Conservation (phyloP, 2,113 vertebrate genomes). For the Bufo bufo region DNA sequence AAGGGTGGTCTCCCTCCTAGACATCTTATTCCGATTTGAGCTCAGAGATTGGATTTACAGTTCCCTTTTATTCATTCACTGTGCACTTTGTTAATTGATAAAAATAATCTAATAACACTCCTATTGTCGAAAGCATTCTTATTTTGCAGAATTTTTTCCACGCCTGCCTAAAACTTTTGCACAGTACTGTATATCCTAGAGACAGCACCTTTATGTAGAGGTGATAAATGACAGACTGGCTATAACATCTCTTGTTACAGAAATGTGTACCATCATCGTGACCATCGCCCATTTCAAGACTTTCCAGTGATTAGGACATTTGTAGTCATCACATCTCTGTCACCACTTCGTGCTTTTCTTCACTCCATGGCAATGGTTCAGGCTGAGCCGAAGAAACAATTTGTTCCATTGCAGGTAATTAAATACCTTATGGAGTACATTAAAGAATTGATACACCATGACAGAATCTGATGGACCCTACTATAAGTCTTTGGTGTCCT, state of each 20-base stretch:
- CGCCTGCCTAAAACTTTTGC: too few relatives aligned
- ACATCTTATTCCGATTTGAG: too few relatives aligned
- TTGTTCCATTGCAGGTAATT: constrained; percentile 79
- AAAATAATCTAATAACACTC: too few relatives aligned
- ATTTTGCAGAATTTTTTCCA: too few relatives aligned
- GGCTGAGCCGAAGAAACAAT: constrained; percentile 72
- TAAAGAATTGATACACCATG: not conserved
- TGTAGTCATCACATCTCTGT: constrained; percentile 87
- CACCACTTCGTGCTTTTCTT: constrained; percentile 86
- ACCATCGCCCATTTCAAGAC: constrained; percentile 62
- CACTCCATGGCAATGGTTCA: constrained; percentile 80
- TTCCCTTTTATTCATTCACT: too few relatives aligned
- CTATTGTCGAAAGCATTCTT: too few relatives aligned
- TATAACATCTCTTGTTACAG: constrained; percentile 3
- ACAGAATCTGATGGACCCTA: too few relatives aligned
- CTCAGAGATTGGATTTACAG: too few relatives aligned
- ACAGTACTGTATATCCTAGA: too few relatives aligned
- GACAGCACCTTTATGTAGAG: not conserved
- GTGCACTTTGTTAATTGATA: too few relatives aligned
- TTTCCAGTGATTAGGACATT: constrained; percentile 84
- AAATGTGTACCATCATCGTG: not conserved
- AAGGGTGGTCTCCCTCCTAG: too few relatives aligned
- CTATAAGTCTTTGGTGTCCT: too few relatives aligned
- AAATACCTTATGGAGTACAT: not conserved
- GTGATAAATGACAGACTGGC: not conserved